Conservation (phyloP, 2,797 vertebrate genomes). For the Echeneis naucrates region DNA sequence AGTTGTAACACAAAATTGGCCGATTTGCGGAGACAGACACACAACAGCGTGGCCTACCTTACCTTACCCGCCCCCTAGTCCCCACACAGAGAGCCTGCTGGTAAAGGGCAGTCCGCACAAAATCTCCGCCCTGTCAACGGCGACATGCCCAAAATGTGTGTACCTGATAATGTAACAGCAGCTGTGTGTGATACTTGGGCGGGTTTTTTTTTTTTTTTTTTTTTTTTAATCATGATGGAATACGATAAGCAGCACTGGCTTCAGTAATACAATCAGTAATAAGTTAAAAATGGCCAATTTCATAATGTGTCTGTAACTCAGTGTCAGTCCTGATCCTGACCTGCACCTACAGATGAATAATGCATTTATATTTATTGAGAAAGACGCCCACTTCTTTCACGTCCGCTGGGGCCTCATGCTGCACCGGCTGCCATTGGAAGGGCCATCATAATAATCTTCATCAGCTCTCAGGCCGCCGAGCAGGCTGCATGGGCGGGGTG, state of each 20-base stretch:
- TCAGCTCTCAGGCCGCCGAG: slow-evolving; percentile 60
- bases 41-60: slow-evolving; percentile 46
- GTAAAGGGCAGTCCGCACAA: slow-evolving; percentile 21
- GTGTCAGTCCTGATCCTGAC: not conserved
- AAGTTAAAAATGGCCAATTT: not conserved
- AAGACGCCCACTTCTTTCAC: slow-evolving; percentile 1
- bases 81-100: no score
- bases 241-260: not conserved
- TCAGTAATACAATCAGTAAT: slow-evolving; percentile 4
- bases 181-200: slow-evolving; percentile 14
- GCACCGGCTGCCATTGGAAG: slow-evolving; percentile 46
- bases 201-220: not conserved
- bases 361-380: slow-evolving; percentile 15
- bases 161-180: slow-evolving; percentile 35
- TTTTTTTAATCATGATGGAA: not conserved
- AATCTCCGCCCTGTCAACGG: slow-evolving; percentile 36
- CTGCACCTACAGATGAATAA: slow-evolving; percentile 27
- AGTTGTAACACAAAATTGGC: not conserved
- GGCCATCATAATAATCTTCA: slow-evolving; percentile 51
- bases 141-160: no score
- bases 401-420: slow-evolving; percentile 13
- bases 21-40: not conserved
- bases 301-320: not conserved
- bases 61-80: slow-evolving; percentile 33
- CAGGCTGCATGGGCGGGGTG: slow-evolving; percentile 49